Base-by-base conservation (phyloP, 1,140 invertebrate genomes). In the Euwallacea fornicatus region DNA sequence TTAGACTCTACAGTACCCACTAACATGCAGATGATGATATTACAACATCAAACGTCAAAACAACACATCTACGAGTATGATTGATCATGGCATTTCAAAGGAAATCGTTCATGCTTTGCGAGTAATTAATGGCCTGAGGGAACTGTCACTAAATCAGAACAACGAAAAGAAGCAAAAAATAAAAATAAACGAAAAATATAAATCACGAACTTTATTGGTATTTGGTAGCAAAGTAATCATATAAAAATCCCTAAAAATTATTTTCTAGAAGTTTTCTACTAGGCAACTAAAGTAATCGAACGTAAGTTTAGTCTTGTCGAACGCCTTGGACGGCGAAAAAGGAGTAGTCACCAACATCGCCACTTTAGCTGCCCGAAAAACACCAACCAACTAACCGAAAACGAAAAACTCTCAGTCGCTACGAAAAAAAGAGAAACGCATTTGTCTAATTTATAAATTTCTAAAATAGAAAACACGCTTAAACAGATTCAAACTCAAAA, bases 161-260 rank as follows among this genome's bases (percentile, higher is more conserved):
- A 33, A 33, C 21, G 21, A 33, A 33, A 33, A 33, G 67, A 73
- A 75, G 76, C 74, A 75, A 72, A 75, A 79, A 74, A 76, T 76
- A 78, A 70, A 76, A 80, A 75, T 69, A 74, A 76, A 33, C 21
- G 21, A 33, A 77, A 76, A 74, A 74, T 78, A 79, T 78, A 81
- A 81, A 81, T 81, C 79, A 82, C 76, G 79, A 79, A 80, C 74
- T 80, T 81, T 81, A 80, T 81, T 81, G 76, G 76, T 81, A 81
- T 81, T 81, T 82, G 81, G 81, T 82, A 81, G 79, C 78, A 81
- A 78, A 78, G 66, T 73, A 79, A 78, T 78, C 77, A 79, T 79
- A 81, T 77, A 78, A 78, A 78, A 77, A 76, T 74, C 74, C 67
- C 74, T 77, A 75, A 76, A 78, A 72, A 77, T 76, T 73, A 76